Base-by-base conservation (phyloP, 2,888 invertebrate species). In the Hypolimnas misippus region DNA sequence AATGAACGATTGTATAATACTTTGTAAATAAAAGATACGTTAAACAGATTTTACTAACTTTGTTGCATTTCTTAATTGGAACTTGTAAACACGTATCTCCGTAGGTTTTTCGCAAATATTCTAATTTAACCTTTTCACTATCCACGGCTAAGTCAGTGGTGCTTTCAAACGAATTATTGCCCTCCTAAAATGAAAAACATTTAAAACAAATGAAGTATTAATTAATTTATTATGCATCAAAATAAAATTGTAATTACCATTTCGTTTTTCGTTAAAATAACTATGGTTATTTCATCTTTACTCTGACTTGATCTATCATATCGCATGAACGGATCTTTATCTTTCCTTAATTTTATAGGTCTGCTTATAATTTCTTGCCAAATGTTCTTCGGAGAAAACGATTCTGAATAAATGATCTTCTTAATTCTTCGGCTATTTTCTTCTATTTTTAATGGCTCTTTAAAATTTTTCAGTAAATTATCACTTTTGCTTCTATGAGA, bases 71-170 rank as follows among this genome's bases (percentile, higher is more conserved):
- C 51, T 67, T 79, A 0, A 87, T 51, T 0, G 86, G 83, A 0
- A 85, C 63, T 70, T 79, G 84, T 38, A 81, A 58, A 35, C 89
- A 89, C 0, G 83, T 82, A 4, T 83, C 81, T 0, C 83, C 86
- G 33, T 87, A 87, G 0, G 81, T 82, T 53, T 78, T 57, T 17
- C 87, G 71, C 0, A 87, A 70, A 38, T 79, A 67, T 50, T 51
- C 3, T 3, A 17, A 35, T 52, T 52, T 44, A 3, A 10, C 3
- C 33, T 12, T 35, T 17, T 63, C 12, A 3, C 3, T 42, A 14
- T 54, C 40, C 10, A 6, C 25, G 8, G 19, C 25, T 29, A 14
- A 14, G 10, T 49, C 14, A 49, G 2, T 19, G 4, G 14, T 12
- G n/a, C 14, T 19, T 3, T 29, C 14, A 2, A 25, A 25, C 1